Base-by-base conservation (phyloP, 2,888 invertebrate species). In the Anoplius nigerrimus region DNA sequence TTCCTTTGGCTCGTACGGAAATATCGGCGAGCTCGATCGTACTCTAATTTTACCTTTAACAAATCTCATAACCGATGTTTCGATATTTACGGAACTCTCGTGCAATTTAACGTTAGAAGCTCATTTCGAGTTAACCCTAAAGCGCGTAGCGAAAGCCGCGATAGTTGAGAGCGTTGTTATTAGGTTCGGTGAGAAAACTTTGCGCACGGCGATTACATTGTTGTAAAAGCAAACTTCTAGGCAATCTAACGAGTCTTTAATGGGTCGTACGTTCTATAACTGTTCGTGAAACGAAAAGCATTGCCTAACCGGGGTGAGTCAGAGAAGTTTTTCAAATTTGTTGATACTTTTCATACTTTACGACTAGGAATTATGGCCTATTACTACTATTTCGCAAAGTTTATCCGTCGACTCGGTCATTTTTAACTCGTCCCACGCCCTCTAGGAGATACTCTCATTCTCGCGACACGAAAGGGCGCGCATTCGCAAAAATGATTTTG, bases 291-390 rank as follows among this genome's bases (percentile, higher is more conserved):
- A 45, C 46, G 42, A 16, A 27, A 58, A 52, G 62, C 67, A 64
- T 72, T 79, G 81, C 82, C 82, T 80, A 79, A 79, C 71, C 60
- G 68, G 69, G 72, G 60, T 64, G 71, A 74, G 63, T 68, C 65
- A 71, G 68, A 53, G 71, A 74, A 61, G 72, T 78, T 81, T 82
- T 83, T 83, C 80, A 75, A 79, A 82, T 86, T 80, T 82, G 84
- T 85, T 86, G 76, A 84, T 81, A 84, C 82, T 82, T 84, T 84
- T 79, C 79, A 83, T 85, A 86, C 82, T 81, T 84, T 86, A 85
- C 79, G 75, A 82, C 63, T 84, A 81, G 78, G 73, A 53, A 75
- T 82, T 82, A 84, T 80, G 85, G 82, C 83, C 84, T 86, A 86
- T 85, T 84, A 80, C 75, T 75, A 78, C 75, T 79, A 84, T 82